Evolutionary conservation across 2,113 vertebrate genomes (phyloP).

Genomic region (Aplodontia rufa): DNA sequence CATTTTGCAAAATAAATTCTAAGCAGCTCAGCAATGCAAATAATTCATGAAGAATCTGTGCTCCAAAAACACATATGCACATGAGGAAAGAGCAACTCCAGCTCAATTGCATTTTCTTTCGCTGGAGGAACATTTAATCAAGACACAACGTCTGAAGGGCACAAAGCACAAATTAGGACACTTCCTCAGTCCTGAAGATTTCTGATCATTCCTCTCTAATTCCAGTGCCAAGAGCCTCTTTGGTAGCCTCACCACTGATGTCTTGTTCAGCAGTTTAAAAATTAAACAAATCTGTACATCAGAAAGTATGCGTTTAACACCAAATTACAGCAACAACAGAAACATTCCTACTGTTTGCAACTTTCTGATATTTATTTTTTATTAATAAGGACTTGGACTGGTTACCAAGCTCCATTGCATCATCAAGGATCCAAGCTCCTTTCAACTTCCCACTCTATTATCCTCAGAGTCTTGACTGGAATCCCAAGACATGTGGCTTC

Average conservation of each 20-base stretch:
- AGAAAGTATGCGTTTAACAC: background rate
- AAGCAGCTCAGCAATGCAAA: slow-evolving; percentile 51
- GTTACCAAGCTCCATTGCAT: background rate
- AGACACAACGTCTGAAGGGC: background rate
- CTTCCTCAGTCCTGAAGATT: background rate
- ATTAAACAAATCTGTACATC: background rate
- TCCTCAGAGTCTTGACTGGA: background rate
- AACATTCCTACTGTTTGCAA: background rate
- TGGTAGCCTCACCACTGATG: background rate
- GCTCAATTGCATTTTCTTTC: background rate
- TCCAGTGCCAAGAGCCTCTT: background rate
- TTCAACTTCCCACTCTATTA: background rate
- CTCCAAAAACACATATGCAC: slow-evolving; percentile 11
- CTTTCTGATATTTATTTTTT: slow-evolving; percentile 5
- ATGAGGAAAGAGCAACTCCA: background rate
- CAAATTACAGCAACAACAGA: background rate
- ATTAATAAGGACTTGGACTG: background rate
- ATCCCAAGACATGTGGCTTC: background rate
- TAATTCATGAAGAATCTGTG: slow-evolving; percentile 55
- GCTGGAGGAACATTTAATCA: background rate
- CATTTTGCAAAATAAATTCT: slow-evolving; percentile 52
- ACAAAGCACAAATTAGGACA: background rate
- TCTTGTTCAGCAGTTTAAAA: background rate
- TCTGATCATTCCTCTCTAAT: background rate
- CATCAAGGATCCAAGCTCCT: background rate